Evolutionary conservation across 2,888 invertebrate species (phyloP).

Genomic region (Lycophotia porphyrea): DNA sequence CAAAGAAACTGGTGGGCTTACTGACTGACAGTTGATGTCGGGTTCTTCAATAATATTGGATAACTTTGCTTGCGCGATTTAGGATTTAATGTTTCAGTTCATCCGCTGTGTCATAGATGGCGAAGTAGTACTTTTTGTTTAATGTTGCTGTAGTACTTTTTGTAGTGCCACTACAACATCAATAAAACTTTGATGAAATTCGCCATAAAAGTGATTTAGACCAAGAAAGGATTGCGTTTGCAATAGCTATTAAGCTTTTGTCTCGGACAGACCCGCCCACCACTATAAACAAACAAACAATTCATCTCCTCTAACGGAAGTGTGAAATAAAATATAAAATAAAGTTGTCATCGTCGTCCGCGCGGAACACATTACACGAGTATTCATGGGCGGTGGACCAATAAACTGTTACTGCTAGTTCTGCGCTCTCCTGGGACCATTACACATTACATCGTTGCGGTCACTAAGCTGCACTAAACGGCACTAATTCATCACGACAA

Average conservation of each 20-base stretch:
- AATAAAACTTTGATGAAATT: not conserved
- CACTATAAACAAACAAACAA: slow-evolving; percentile 12
- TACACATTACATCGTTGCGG: slow-evolving; percentile 55
- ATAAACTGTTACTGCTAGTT: slow-evolving; percentile 41
- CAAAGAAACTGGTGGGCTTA: too few species aligned
- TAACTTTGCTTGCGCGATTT: too few species aligned
- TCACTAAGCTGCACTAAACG: slow-evolving; percentile 48
- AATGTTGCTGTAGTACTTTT: too few species aligned
- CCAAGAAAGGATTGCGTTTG: not conserved
- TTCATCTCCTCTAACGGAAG: slow-evolving; percentile 33
- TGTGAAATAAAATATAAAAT: slow-evolving; percentile 56
- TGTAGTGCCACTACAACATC: too few species aligned
- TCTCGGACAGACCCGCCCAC: not conserved
- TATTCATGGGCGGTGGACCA: slow-evolving; percentile 48
- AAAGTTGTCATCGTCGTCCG: slow-evolving; percentile 52
- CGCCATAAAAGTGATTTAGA: not conserved
- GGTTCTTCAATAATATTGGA: too few species aligned
- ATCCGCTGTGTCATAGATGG: too few species aligned
- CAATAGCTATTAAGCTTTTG: not conserved
- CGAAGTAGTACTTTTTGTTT: too few species aligned
- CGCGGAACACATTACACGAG: slow-evolving; percentile 42
- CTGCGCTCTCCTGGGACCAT: slow-evolving; percentile 46
- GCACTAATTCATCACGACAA: slow-evolving; percentile 31
- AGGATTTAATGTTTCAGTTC: too few species aligned
- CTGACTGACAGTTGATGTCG: too few species aligned